Conservation (phyloP, 30 jellyfish, hydroid and myxozoan species). For the Aurelia sp. region DNA sequence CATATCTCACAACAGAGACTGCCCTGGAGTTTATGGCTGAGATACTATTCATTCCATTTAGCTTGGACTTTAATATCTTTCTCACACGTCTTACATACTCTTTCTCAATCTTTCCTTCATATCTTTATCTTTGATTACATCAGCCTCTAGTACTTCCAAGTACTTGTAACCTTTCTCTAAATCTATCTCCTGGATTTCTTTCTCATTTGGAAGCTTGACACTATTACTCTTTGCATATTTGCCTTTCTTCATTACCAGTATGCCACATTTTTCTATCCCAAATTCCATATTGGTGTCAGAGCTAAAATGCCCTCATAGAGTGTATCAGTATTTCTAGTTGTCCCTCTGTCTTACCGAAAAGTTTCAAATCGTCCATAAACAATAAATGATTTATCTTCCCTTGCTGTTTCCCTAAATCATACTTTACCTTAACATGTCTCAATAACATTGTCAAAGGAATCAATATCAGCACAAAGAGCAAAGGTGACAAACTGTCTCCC, state of each 20-base stretch:
- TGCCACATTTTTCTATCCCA: background rate
- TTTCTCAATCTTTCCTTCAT: background rate
- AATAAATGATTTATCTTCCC: too few relatives aligned
- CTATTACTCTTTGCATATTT: conserved; percentile 22
- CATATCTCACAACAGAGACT: too few relatives aligned
- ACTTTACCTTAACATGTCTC: too few relatives aligned
- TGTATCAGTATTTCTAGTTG: too few relatives aligned
- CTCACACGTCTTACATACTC: too few relatives aligned
- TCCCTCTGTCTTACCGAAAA: too few relatives aligned
- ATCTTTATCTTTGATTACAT: conserved; percentile 29
- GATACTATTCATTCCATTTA: background rate
- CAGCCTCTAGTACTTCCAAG: conserved; percentile 26
- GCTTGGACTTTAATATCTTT: too few relatives aligned
- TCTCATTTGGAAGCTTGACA: background rate
- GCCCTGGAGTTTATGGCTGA: background rate
- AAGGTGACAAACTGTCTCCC: too few relatives aligned
- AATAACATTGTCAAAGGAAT: too few relatives aligned
- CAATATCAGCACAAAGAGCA: too few relatives aligned
- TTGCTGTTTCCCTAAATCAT: too few relatives aligned
- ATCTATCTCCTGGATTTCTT: conserved; percentile 23
- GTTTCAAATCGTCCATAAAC: too few relatives aligned
- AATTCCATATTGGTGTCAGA: conserved; percentile 28
- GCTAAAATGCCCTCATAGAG: conserved; percentile 16
- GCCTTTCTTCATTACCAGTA: conserved; percentile 13
- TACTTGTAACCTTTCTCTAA: conserved; percentile 31